These are phyloP conservation scores for Cepphus grylle DNA, from an alignment of 2,113 vertebrate species.

Conservation along the genomic window DNA sequence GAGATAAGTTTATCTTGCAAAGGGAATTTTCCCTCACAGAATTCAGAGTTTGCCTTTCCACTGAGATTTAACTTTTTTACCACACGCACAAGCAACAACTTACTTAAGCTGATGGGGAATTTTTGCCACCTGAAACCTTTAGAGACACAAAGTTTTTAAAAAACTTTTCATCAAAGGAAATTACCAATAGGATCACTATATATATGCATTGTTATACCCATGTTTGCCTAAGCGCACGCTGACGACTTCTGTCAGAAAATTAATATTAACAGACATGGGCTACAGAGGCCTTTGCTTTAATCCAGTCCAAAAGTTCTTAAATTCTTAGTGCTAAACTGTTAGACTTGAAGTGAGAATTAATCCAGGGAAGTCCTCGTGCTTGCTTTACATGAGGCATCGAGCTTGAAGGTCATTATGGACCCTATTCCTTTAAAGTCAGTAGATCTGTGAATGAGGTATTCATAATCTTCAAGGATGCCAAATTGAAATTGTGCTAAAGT, in stretches of 20 bases:
- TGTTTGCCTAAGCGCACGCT: background rate
- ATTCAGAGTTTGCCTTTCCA: background rate
- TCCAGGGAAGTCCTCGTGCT: background rate
- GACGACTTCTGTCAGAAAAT: background rate
- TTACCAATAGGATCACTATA: background rate
- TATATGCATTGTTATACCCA: background rate
- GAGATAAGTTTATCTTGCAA: background rate
- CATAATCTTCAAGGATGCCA: background rate
- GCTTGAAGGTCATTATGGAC: background rate
- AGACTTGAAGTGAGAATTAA: background rate
- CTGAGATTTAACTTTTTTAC: background rate
- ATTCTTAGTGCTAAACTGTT: background rate
- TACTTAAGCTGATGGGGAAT: background rate
- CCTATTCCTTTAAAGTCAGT: background rate
- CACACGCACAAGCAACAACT: background rate
- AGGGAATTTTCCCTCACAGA: background rate
- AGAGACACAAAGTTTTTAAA: background rate
- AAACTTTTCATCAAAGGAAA: background rate
- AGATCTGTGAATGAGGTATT: background rate
- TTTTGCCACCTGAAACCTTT: background rate
- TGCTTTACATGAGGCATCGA: background rate
- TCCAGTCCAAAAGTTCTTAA: background rate
- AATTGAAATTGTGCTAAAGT: background rate
- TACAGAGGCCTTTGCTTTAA: background rate
- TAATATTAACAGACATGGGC: background rate